Percentiles rank a stretch among this genome's conserved stretches.
phyloP scores from a whole-genome alignment of 2,888 invertebrate species.

The Boloria euphrosyne region DNA sequence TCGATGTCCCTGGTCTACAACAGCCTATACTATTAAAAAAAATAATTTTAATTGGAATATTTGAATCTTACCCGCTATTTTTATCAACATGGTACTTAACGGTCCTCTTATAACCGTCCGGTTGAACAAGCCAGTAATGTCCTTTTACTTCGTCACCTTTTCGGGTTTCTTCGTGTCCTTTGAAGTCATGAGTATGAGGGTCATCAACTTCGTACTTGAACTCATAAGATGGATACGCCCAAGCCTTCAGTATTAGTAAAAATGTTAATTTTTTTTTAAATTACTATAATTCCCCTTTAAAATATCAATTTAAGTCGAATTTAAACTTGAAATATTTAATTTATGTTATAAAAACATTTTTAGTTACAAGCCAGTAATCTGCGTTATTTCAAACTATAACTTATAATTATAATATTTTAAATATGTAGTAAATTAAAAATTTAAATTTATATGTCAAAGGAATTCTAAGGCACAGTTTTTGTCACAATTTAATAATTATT shows the following conservation, averaged over 20 bases:
- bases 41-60: not conserved
- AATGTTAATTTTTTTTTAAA: not conserved
- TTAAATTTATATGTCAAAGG: no score
- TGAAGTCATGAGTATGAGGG: constrained; percentile 80
- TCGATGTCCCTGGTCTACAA: no score
- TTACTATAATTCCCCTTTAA: no score
- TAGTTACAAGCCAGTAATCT: no score
- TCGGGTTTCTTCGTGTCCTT: constrained; percentile 75
- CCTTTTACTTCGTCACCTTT: constrained; percentile 79
- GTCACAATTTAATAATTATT: not conserved
- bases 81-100: constrained; percentile 78
- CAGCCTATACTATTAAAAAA: not conserved
- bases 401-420: no score
- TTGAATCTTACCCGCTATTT: constrained; percentile 69
- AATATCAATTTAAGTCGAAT: no score
- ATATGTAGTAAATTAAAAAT: no score
- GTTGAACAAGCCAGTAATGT: constrained; percentile 78
- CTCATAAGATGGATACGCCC: constrained; percentile 76
- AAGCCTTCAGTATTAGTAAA: constrained; percentile 51
- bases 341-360: no score
- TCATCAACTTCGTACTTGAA: constrained; percentile 82
- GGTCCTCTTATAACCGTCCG: constrained; percentile 76
- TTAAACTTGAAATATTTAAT: no score
- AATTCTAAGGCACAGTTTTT: no score
- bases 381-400: no score